These are phyloP conservation scores for Geococcyx californianus DNA, from an alignment of 2,113 vertebrate genomes.

Conservation along the genomic window DNA sequence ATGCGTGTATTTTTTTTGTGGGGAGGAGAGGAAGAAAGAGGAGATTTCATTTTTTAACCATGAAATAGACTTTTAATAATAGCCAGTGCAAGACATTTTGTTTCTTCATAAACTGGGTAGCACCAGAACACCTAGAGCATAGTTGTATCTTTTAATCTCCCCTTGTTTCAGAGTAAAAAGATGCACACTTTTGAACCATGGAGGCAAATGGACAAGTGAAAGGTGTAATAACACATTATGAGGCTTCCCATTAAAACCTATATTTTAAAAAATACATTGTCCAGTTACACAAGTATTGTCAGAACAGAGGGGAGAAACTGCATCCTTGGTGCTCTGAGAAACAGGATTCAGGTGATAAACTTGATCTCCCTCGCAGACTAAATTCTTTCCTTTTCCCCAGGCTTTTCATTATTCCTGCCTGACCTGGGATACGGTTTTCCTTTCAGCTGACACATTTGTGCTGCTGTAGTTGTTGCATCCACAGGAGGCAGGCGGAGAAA, in stretches of 20 bases:
- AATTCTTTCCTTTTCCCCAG: neutral
- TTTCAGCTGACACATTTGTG: neutral
- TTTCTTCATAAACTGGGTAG: neutral
- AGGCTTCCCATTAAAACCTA: neutral
- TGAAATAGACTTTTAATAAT: neutral
- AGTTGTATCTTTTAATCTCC: neutral
- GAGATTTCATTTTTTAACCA: neutral
- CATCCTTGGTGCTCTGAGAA: accelerated
- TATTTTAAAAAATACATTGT: accelerated
- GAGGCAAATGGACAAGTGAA: neutral
- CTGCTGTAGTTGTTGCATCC: neutral
- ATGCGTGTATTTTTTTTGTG: neutral
- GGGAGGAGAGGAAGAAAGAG: neutral
- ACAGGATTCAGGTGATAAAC: neutral
- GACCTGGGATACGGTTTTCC: neutral
- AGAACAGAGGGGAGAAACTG: neutral
- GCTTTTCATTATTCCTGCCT: neutral
- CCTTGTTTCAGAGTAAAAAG: neutral
- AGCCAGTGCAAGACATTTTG: neutral
- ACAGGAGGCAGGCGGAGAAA: neutral
- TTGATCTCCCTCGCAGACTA: neutral
- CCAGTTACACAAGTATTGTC: neutral
- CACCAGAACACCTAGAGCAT: neutral
- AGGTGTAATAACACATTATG: neutral
- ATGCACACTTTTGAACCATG: neutral